Evolutionary conservation across 1,140 invertebrate genomes (phyloP).

Genomic region (Trissolcus basalis): DNA sequence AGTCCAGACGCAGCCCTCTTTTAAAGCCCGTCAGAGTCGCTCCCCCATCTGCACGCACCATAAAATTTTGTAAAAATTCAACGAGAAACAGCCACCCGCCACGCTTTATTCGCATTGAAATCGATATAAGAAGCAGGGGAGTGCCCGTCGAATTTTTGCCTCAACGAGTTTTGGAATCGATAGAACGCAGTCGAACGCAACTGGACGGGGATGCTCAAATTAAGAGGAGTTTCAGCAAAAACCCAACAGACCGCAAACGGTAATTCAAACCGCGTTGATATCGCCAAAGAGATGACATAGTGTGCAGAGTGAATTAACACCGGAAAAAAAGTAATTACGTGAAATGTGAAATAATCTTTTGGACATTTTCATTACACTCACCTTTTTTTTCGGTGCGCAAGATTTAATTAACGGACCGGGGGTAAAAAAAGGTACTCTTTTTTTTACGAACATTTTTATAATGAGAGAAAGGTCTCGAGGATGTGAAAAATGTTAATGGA

Average conservation of each 20-base stretch:
- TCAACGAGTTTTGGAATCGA: conserved; percentile 52
- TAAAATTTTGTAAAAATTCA: conserved; percentile 46
- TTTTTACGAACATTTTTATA: no score
- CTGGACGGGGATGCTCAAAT: conserved; percentile 39
- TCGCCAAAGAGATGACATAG: conserved; percentile 21
- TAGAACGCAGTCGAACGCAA: conserved; percentile 28
- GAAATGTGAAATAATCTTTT: not conserved
- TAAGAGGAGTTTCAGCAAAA: conserved; percentile 49
- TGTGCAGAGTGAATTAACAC: conserved; percentile 23
- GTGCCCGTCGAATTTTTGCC: conserved; percentile 44
- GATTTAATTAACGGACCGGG: no score
- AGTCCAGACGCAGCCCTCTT: conserved; percentile 8
- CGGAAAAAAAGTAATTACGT: not conserved
- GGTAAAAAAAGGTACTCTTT: no score
- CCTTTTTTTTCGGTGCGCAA: no score
- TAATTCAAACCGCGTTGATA: conserved; percentile 14
- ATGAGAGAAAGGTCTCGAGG: no score
- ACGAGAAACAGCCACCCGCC: conserved; percentile 25
- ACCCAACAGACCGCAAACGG: conserved; percentile 32
- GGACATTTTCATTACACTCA: not conserved
- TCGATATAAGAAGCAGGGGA: conserved; percentile 49
- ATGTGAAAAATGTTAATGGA: no score
- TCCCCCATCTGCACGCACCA: conserved; percentile 31
- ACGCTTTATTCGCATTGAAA: conserved; percentile 38
- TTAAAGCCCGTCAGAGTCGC: no score